A percentile compares a stretch with the other conserved stretches of the same genome.
Evolutionary conservation across 2,888 invertebrate genomes (phyloP).

Genomic region (Dione vanillae): DNA sequence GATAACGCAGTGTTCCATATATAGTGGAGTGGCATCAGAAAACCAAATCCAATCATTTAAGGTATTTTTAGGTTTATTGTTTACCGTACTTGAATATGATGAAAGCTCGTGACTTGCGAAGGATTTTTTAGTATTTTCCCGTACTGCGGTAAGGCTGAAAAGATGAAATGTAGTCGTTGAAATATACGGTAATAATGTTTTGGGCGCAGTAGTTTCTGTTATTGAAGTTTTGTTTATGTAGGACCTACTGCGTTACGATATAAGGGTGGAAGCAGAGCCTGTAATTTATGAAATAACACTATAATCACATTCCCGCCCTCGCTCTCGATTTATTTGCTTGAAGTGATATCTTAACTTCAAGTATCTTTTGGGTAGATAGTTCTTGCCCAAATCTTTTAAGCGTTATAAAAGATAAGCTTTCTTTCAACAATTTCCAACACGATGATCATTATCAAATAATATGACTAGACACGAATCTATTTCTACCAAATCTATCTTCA

Average conservation of each 20-base stretch:
- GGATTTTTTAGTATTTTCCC: constrained; percentile 40
- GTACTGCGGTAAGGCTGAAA: constrained; percentile 37
- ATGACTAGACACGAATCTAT: neutral
- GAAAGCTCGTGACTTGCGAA: constrained; percentile 35
- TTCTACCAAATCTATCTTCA: neutral
- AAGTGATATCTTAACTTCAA: constrained; percentile 18
- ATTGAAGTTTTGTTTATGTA: constrained; percentile 39
- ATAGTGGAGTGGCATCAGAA: constrained; percentile 23
- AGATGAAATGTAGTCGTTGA: constrained; percentile 43
- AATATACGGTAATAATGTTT: constrained; percentile 41
- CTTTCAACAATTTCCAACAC: neutral
- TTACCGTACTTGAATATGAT: constrained; percentile 39
- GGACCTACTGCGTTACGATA: constrained; percentile 24
- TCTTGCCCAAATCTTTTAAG: neutral
- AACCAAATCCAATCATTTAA: constrained; percentile 30
- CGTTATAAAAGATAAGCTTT: neutral
- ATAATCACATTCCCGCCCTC: constrained; percentile 29
- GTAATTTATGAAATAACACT: constrained; percentile 34
- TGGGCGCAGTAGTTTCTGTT: constrained; percentile 33
- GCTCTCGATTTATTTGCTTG: constrained; percentile 22
- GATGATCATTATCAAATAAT: too few relatives aligned
- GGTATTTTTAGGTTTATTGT: constrained; percentile 41
- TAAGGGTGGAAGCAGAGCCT: constrained; percentile 28
- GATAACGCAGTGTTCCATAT: constrained; percentile 45
- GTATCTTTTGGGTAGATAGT: neutral